phyloP scores from a whole-genome alignment of 2,113 vertebrate species.

The Pandion haliaetus region DNA sequence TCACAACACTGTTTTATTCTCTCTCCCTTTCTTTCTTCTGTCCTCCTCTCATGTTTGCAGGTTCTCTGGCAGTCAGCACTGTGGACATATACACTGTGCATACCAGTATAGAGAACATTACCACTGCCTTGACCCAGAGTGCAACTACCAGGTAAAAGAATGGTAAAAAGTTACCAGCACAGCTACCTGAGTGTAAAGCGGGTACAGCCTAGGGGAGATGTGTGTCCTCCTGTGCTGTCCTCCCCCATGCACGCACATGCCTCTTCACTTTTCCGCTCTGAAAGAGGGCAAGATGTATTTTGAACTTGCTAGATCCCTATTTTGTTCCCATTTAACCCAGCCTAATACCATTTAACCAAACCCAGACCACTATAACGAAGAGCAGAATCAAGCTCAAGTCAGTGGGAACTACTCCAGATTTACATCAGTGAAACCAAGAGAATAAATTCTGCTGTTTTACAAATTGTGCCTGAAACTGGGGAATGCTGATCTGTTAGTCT shows the following conservation, averaged over 20 bases:
- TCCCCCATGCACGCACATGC: accelerated
- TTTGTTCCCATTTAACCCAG: neutral
- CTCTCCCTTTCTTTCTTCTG: neutral
- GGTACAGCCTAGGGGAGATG: neutral
- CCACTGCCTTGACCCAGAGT: conserved; percentile 98
- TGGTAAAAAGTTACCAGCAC: neutral
- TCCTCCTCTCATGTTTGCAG: conserved; percentile 64
- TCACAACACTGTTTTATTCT: neutral
- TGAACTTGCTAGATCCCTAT: neutral
- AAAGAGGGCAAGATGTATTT: neutral
- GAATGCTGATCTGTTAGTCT: neutral
- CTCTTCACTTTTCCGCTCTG: neutral
- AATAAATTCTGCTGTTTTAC: neutral
- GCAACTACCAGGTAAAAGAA: conserved; percentile 95
- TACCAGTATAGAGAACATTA: conserved; percentile 99
- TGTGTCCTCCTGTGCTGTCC: neutral
- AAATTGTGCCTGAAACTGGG: neutral
- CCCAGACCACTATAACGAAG: accelerated
- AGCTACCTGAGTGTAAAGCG: neutral
- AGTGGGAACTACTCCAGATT: neutral
- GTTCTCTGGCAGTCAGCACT: conserved; percentile 98
- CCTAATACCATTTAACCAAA: neutral
- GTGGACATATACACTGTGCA: conserved; percentile 96
- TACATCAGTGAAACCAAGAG: neutral
- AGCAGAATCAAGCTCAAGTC: neutral